Percentiles rank a stretch among this genome's conserved stretches.
Conservation (phyloP, 2,888 invertebrate genomes). For the Hedychridium roseum region DNA sequence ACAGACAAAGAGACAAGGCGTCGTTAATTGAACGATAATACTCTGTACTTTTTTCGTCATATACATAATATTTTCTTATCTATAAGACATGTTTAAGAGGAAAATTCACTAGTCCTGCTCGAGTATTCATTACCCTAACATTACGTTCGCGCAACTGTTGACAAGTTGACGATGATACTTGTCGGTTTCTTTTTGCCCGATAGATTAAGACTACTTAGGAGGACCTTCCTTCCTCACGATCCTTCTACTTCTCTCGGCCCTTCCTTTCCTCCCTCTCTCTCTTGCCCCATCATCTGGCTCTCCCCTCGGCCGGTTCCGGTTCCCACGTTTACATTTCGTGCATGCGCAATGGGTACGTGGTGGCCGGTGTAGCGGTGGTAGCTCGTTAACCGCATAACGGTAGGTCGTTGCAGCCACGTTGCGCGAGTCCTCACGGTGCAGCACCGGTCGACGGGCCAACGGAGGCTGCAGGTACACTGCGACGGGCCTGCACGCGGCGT, state of each 20-base stretch:
- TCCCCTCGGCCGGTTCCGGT: conserved; percentile 58
- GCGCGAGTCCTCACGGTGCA: conserved; percentile 22
- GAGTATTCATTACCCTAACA: too few relatives aligned
- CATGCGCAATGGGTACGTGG: conserved; percentile 60
- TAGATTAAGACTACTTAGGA: too few relatives aligned
- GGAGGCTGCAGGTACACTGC: neutral
- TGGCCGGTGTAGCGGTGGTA: conserved; percentile 58
- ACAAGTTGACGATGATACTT: too few relatives aligned
- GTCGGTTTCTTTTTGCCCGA: too few relatives aligned
- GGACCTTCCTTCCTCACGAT: too few relatives aligned
- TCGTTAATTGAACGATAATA: too few relatives aligned
- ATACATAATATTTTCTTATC: too few relatives aligned
- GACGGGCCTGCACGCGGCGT: neutral
- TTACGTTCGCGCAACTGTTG: too few relatives aligned
- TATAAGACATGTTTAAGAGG: too few relatives aligned
- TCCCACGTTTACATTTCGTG: conserved; percentile 65
- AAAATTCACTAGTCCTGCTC: too few relatives aligned
- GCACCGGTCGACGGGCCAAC: neutral
- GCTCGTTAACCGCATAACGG: conserved; percentile 64
- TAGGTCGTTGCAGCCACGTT: conserved; percentile 52
- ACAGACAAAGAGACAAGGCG: too few relatives aligned
- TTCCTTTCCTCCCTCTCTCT: conserved; percentile 23
- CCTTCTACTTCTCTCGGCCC: conserved; percentile 30
- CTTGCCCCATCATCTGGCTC: conserved; percentile 10
- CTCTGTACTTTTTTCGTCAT: too few relatives aligned